Evolutionary conservation across 2,797 vertebrate species (phyloP).

Genomic region (Eremophila alpestris): DNA sequence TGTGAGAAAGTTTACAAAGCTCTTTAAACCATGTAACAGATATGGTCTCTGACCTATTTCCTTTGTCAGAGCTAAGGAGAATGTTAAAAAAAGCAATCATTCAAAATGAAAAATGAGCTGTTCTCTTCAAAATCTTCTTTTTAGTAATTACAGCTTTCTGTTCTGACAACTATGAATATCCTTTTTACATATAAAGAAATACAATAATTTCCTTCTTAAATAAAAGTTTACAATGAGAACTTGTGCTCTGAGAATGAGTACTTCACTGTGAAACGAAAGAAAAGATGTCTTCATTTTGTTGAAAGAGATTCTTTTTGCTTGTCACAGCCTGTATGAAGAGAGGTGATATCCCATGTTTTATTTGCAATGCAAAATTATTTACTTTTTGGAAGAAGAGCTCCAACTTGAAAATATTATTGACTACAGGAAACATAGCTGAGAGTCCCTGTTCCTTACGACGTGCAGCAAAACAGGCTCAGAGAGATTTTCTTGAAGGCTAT

Average conservation of each 20-base stretch:
- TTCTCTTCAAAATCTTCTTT: neutral
- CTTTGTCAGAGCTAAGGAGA: neutral
- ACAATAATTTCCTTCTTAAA: neutral
- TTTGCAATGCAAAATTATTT: neutral
- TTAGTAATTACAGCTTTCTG: neutral
- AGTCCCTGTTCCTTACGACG: neutral
- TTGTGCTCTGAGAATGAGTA: neutral
- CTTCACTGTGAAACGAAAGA: neutral
- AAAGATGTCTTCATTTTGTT: neutral
- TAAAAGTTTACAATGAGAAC: neutral
- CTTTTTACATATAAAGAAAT: neutral
- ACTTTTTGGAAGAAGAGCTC: neutral
- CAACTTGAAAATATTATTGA: neutral
- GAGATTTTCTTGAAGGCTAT: neutral
- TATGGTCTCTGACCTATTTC: neutral
- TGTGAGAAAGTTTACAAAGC: neutral
- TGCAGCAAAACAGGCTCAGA: neutral
- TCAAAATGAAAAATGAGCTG: neutral
- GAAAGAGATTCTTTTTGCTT: neutral
- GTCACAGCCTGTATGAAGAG: neutral
- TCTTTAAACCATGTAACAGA: neutral
- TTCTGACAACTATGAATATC: neutral
- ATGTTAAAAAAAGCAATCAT: neutral
- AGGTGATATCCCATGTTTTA: neutral
- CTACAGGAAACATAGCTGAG: neutral